Evolutionary conservation across 2,113 vertebrate genomes (phyloP).

Genomic region (Eolophus roseicapilla): DNA sequence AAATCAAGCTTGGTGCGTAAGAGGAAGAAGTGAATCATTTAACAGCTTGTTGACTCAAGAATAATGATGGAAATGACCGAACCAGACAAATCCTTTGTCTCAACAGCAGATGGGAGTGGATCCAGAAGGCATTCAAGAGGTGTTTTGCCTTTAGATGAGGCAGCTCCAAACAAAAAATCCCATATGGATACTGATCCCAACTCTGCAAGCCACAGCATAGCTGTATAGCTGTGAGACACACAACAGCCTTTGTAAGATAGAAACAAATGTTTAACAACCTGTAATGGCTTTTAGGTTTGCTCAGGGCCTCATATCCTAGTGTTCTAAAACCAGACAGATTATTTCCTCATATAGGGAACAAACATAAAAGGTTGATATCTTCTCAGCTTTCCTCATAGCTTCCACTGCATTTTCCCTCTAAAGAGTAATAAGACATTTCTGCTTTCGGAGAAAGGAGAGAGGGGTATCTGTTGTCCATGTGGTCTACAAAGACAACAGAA

Average conservation of each 20-base stretch:
- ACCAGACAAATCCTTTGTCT: not conserved
- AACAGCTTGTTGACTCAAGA: conserved; percentile 16
- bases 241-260: not conserved
- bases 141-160: not conserved
- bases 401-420: not conserved
- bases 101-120: not conserved
- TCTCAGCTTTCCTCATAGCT: not conserved
- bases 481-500: not conserved
- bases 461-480: too few species aligned
- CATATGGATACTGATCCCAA: not conserved
- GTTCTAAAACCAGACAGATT: not conserved
- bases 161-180: not conserved
- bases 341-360: not conserved
- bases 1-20: conserved; percentile 6
- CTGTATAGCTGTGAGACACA: not conserved
- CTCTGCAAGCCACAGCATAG: not conserved
- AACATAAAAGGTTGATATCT: not conserved
- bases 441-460: not conserved
- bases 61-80: not conserved
- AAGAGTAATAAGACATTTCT: not conserved
- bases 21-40: conserved; percentile 23
- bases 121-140: not conserved
- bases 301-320: not conserved
- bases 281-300: not conserved
- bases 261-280: not conserved